Evolutionary conservation across 1,140 invertebrate species (phyloP), one percentile per base, ranked within the genome.

Genomic region (Formica exsecta): DNA sequence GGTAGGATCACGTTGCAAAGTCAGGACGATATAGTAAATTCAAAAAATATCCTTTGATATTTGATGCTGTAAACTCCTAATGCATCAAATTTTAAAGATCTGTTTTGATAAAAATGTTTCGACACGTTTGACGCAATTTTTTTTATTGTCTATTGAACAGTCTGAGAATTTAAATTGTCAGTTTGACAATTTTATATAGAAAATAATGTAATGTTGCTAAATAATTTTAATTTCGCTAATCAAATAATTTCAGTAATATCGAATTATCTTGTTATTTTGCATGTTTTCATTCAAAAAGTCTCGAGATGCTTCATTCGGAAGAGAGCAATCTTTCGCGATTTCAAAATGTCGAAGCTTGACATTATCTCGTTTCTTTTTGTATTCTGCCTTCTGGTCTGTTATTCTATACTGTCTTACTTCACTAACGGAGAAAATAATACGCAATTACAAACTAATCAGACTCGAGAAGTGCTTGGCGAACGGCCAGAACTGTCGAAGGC

Each of bases 371-470:
- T 38, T 19, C 11, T 29, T 41, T 74, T 68, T 81, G 51, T 68
- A 44, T 66, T 48, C 25, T 44, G 59, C 38, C 38, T 51, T 32
- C 13, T 44, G 19, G 59, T 66, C 38, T 54, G 1, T 62, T 57
- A 25, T 62, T 57, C 54, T 19, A 51, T 13, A 44, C 84, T 44
- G 85, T 90, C 81, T 86, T 89, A 86, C 68, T 85, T 81, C 16
- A 36, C 59, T 9, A 62, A 8, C 73, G 29, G 66, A 61, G 65
- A 70, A 89, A 91, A 93, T 87, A 92, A 93, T 92, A 91, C 91
- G 89, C 92, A 92, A 93, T 93, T 93, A 92, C 91, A 85, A 92
- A 88, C 92, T 93, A 91, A 92, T 93, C 92, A 91, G 91, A 88
- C 87, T 87, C 51, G 29, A 65, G 61, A 75, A 87, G 76, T 85